Evolutionary conservation across 2,797 vertebrate species (phyloP).

Genomic region (Darevskia nairensis): DNA sequence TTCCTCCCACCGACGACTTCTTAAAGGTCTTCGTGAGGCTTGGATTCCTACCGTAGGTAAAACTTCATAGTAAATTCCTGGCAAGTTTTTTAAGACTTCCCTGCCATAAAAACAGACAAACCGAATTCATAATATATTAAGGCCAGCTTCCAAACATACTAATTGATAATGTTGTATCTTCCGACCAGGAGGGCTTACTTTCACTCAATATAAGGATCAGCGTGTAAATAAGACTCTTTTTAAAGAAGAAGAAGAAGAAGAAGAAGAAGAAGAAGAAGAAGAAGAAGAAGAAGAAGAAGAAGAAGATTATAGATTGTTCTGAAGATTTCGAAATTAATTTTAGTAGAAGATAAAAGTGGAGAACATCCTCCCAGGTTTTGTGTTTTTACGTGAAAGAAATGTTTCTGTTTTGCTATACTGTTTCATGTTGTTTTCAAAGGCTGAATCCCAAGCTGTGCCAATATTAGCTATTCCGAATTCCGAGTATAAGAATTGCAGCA

Average conservation of each 20-base stretch:
- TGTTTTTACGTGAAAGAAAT: background rate
- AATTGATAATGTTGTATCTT: background rate
- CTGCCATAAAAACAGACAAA: background rate
- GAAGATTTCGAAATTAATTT: background rate
- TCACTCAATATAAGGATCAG: background rate
- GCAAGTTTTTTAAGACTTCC: background rate
- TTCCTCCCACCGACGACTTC: background rate
- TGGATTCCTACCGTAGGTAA: background rate
- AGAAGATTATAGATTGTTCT: too few species aligned
- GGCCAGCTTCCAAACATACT: background rate
- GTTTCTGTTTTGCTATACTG: background rate
- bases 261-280: too few species aligned
- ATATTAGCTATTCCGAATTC: background rate
- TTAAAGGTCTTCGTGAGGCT: background rate
- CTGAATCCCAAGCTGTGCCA: background rate
- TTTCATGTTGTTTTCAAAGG: background rate
- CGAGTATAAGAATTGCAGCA: background rate
- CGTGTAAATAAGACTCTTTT: background rate
- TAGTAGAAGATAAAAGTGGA: background rate
- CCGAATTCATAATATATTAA: background rate
- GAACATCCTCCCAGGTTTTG: background rate
- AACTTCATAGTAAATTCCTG: background rate
- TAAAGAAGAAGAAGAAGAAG: background rate
- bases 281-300: too few species aligned
- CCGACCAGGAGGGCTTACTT: background rate